phyloP scores from a whole-genome alignment of 2,113 vertebrate genomes.

The Peromyscus maniculatus region DNA sequence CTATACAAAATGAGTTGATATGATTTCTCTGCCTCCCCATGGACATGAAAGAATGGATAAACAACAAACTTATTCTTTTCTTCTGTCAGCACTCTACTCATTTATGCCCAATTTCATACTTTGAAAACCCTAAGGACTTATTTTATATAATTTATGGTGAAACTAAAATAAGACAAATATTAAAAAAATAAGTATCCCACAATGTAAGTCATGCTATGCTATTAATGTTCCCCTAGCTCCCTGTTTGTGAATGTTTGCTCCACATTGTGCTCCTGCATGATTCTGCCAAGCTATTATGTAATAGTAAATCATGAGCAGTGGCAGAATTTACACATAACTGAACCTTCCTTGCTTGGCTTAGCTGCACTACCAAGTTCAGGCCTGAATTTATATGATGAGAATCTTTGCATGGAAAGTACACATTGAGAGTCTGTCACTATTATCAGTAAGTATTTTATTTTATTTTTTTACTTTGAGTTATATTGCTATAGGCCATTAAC shows the following conservation, averaged over 20 bases:
- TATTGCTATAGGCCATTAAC: neutral
- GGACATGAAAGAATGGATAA: neutral
- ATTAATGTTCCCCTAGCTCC: neutral
- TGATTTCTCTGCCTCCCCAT: neutral
- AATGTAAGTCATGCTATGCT: neutral
- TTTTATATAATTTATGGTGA: neutral
- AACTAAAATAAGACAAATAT: slow-evolving; percentile 10
- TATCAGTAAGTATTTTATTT: neutral
- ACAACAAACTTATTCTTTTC: neutral
- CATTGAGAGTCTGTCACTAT: neutral
- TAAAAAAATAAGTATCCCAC: neutral
- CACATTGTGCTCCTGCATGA: neutral
- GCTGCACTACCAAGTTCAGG: neutral
- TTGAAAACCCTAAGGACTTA: neutral
- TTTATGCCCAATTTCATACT: neutral
- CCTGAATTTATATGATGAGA: neutral
- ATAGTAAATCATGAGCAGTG: neutral
- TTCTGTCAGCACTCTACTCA: neutral
- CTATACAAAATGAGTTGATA: neutral
- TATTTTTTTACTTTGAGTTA: neutral
- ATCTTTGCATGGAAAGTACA: neutral
- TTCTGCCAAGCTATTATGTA: neutral
- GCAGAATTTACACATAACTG: neutral
- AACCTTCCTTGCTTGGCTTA: neutral
- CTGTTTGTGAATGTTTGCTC: neutral